Evolutionary conservation across 2,113 vertebrate genomes (phyloP).

Genomic region (Nanorana parkeri): DNA sequence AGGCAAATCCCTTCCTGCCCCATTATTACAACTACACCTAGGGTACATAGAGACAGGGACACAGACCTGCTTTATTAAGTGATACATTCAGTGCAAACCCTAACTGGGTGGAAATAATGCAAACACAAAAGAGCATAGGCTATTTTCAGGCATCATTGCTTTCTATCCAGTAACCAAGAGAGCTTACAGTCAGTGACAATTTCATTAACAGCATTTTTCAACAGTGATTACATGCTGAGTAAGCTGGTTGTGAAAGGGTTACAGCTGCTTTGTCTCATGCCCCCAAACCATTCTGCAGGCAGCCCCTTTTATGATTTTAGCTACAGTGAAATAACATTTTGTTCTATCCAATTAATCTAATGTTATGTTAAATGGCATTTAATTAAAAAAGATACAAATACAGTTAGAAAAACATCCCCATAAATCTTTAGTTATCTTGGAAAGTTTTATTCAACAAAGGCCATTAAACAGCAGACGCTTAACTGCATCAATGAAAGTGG

Average conservation of each 20-base stretch:
- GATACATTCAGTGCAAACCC: not conserved
- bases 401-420: slow-evolving; percentile 55
- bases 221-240: not conserved
- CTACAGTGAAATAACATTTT: slow-evolving; percentile 57
- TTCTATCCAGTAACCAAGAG: not conserved
- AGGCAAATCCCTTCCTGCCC: no score
- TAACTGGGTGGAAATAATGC: not conserved
- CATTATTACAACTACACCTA: no score
- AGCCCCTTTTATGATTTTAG: slow-evolving; percentile 54
- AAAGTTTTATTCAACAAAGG: slow-evolving; percentile 59
- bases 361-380: slow-evolving; percentile 59
- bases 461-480: slow-evolving; percentile 57
- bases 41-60: no score
- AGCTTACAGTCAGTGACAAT: slow-evolving; percentile 23
- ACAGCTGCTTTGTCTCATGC: not conserved
- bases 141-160: not conserved
- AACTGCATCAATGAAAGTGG: slow-evolving; percentile 42
- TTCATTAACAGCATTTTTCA: not conserved
- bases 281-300: slow-evolving; percentile 44
- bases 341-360: slow-evolving; percentile 59
- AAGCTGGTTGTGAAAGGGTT: slow-evolving; percentile 1
- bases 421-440: slow-evolving; percentile 58
- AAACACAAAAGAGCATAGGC: no score
- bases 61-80: no score
- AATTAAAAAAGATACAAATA: slow-evolving; percentile 59